These are phyloP conservation scores for Pristionchus fissidentatus DNA, from an alignment of 2,888 invertebrate genomes.

Conservation along the genomic window DNA sequence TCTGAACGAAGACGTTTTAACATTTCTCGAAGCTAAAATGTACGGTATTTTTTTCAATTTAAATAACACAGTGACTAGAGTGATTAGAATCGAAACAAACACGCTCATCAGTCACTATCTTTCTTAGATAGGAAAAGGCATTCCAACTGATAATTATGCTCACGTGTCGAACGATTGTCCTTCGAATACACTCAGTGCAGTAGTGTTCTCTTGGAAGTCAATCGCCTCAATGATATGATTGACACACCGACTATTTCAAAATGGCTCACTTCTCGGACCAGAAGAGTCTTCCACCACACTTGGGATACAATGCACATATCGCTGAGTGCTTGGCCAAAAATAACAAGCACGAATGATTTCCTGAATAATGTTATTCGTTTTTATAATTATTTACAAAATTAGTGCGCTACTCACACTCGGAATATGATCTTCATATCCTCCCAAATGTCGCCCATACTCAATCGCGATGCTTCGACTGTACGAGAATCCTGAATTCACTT, in stretches of 20 bases:
- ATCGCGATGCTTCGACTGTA: not conserved
- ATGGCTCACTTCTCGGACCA: not conserved
- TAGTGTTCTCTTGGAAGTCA: slow-evolving; percentile 3
- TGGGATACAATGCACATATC: slow-evolving; percentile 15
- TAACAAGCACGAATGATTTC: not conserved
- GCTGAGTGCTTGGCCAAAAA: slow-evolving; percentile 8
- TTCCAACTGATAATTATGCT: not conserved
- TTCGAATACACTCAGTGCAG: not conserved
- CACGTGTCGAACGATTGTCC: slow-evolving; percentile 16
- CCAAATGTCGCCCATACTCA: not conserved
- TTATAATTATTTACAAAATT: not conserved
- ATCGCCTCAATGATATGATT: not conserved
- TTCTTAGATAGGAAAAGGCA: no score
- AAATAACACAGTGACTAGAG: no score
- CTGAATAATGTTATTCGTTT: not conserved
- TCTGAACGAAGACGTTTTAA: not conserved
- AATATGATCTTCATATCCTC: slow-evolving; percentile 17
- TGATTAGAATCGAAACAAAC: no score
- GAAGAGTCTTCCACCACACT: slow-evolving; percentile 21
- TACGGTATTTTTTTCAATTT: no score
- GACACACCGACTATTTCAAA: not conserved
- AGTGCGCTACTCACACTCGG: not conserved
- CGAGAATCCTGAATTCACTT: not conserved
- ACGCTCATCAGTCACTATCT: no score
- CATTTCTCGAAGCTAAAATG: not conserved